These are phyloP conservation scores for Meandrina meandrites DNA, from an alignment of 92 coral and sea anemone genomes.

Conservation along the genomic window DNA sequence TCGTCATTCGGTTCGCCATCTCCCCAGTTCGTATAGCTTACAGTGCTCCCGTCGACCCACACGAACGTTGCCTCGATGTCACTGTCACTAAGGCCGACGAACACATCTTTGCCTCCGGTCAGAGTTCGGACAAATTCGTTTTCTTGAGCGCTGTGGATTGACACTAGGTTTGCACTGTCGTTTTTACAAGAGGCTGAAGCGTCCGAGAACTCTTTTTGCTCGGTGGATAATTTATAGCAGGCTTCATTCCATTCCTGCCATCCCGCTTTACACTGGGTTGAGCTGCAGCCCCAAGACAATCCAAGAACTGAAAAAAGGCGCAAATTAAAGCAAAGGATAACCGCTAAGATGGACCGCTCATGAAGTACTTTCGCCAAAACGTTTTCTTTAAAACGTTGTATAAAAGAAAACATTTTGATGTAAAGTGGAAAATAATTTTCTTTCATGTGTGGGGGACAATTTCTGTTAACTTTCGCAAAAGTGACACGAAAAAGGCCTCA, in stretches of 20 bases:
- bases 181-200: slow-evolving; percentile 19
- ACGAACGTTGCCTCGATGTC: slow-evolving; percentile 7
- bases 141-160: slow-evolving; percentile 39
- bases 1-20: slow-evolving; percentile 16
- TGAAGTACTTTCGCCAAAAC: background rate
- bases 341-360: background rate
- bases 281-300: slow-evolving; percentile 3
- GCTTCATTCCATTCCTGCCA: slow-evolving; percentile 41
- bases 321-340: background rate
- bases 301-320: background rate
- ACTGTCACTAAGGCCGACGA: slow-evolving; percentile 25
- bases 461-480: too few species aligned
- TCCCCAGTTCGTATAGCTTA: slow-evolving; percentile 25
- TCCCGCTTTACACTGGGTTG: slow-evolving; percentile 22
- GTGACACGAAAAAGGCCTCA: too few species aligned
- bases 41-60: slow-evolving; percentile 35
- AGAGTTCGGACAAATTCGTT: slow-evolving; percentile 27
- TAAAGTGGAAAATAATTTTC: too few species aligned
- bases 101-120: background rate
- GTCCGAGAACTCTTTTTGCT: background rate
- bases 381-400: too few species aligned
- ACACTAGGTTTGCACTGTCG: slow-evolving; percentile 22
- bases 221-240: background rate
- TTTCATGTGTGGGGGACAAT: too few species aligned
- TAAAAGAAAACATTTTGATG: too few species aligned